Evolutionary conservation across 2,888 invertebrate genomes (phyloP), one percentile per base, ranked within the genome.

Genomic region (Mesorhabditis spiculigera): DNA sequence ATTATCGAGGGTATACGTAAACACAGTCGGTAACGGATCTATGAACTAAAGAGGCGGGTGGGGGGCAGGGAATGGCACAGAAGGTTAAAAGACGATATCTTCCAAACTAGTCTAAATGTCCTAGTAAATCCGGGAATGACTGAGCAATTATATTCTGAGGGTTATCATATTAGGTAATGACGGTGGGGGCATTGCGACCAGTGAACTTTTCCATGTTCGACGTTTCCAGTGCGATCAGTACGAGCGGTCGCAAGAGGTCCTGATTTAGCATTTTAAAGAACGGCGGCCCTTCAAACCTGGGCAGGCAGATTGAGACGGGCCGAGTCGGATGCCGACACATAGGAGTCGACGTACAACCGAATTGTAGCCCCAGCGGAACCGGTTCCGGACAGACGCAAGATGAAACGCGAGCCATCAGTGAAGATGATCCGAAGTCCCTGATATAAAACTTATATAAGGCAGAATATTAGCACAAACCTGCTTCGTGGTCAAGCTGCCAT

Each of bases 291-390:
- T 28, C 8, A 63, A 10, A 89, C 89, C 87, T 89, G 87, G 43
- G 89, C 87, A 81, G 87, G 87, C 28, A 83, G 77, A 5, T 78
- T 75, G 68, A 88, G 86, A 83, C 91, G 90, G 13, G 81, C 75
- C 13, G 82, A 73, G 75, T 91, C 91, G 43, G 90, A 90, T 83
- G 95, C 94, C 87, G 94, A 95, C 76, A 94, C 93, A 68, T 79
- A 83, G 8, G 80, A 80, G 87, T 96, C 98, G 74, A 95, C 91
- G 87, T 99, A 99, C 68, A 98, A 86, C 65, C 98, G 90, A 82
- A 99, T 93, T 3, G 98, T 99, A 43, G 98, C 97, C 0, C 98
- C 98, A 61, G 93, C 92, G 86, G 96, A 96, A 75, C 98, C 98
- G 0, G 98, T 99, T 41, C 98, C 98, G 85, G 96, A 96, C 73